A percentile compares a stretch with the other conserved stretches of the same genome.
Evolutionary conservation across 92 coral and sea anemone species (phyloP).

Genomic region (Siderastrea radians): DNA sequence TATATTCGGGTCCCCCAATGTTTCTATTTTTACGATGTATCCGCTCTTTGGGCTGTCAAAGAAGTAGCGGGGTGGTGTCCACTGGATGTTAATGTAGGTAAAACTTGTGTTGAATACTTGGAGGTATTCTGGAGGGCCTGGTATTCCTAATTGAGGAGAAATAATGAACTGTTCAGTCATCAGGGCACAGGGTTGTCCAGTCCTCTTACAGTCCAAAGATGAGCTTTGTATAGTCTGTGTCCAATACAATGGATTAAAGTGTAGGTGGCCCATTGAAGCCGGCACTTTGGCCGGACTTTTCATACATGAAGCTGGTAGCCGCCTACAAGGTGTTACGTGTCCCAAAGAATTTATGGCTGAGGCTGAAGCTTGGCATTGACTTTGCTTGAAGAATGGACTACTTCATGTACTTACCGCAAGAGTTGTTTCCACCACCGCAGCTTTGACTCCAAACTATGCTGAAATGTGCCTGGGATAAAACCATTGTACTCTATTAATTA

Average conservation of each 20-base stretch:
- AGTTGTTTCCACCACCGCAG: background rate
- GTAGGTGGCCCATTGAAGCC: no score
- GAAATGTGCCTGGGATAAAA: background rate
- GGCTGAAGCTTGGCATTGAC: background rate
- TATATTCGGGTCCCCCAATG: background rate
- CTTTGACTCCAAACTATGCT: background rate
- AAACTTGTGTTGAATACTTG: conserved; percentile 19
- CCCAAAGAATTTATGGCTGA: background rate
- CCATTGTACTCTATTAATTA: background rate
- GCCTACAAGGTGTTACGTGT: no score
- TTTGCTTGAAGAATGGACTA: background rate
- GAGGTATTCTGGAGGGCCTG: conserved; percentile 14
- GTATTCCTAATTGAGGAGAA: background rate
- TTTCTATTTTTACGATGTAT: background rate
- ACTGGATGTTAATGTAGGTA: conserved; percentile 18
- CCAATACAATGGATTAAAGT: no score
- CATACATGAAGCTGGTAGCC: no score
- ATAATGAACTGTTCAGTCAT: background rate
- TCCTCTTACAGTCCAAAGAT: no score
- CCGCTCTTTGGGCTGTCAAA: background rate
- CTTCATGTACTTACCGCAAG: background rate
- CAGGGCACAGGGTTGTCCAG: no score
- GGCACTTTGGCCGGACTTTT: no score
- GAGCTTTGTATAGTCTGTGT: no score
- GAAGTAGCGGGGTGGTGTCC: background rate